Base-by-base conservation (phyloP, 2,113 vertebrate genomes). In the Ramphastos sulfuratus region DNA sequence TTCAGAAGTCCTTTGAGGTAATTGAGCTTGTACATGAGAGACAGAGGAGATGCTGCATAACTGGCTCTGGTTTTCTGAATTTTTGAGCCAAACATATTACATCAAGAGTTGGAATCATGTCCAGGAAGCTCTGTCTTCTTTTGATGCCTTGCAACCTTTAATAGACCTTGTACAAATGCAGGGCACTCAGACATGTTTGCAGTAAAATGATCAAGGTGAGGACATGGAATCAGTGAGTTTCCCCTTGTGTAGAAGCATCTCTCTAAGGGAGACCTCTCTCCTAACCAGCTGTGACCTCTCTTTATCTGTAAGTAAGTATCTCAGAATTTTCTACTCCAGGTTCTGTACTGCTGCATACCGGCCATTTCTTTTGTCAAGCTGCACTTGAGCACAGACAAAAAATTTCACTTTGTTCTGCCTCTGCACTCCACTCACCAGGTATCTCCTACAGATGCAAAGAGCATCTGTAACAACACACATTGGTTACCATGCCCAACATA, bases 401-500 rank as follows among this genome's bases (percentile, higher is more conserved):
- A 25, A 30, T 27, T 30, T 30, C 8, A 12, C 30, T 77, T 55
- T 54, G 33, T 50, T 72, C 46, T 85, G 30, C 24, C 19, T 31
- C 28, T 46, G 10, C n/a, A 23, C 24, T 71, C 12, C 8, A 11
- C 7, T 15, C 63, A 48, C 14, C 20, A 67, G 12, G 12, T n/a
- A n/a, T n/a, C n/a, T n/a, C n/a, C n/a, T n/a, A n/a, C n/a, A n/a
- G n/a, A n/a, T n/a, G n/a, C 4, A 44, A 78, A 16, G 12, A 37
- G 24, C 8, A 37, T 3, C 59, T 66, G 7, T 37, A 82, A 31
- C 10, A 56, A 42, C 21, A 37, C 21, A 52, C 7, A 4, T 9
- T n/a, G 2, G 4, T 65, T 74, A 54, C 30, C 27, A 46, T 10
- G 10, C 52, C 10, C 71, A 42, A 42, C 0, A 0, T 24, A 19